Percentiles rank a stretch among this genome's conserved stretches.
Conservation (phyloP, 2,797 vertebrate genomes). For the Pangasius sanitwongsei region DNA sequence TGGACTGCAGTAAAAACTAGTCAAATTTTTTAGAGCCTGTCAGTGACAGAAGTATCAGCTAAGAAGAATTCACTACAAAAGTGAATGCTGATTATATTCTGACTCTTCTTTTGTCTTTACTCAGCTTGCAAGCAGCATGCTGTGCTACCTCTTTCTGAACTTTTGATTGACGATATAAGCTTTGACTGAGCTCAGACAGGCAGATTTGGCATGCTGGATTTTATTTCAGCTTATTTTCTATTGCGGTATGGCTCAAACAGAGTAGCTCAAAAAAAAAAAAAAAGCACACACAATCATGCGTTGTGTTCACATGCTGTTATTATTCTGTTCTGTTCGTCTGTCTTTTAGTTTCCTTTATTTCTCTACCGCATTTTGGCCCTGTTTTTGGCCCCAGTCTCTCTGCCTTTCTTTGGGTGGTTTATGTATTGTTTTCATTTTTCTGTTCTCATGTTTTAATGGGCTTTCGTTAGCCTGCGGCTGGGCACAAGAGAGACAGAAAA, state of each 20-base stretch:
- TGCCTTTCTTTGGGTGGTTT: slow-evolving; percentile 61
- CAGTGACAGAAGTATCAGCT: background rate
- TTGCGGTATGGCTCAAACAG: slow-evolving; percentile 35
- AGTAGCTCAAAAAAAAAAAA: slow-evolving; percentile 1
- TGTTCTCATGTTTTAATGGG: slow-evolving; percentile 70
- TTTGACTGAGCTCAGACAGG: slow-evolving; percentile 13
- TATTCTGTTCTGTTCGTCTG: slow-evolving; percentile 42
- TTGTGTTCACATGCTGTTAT: slow-evolving; percentile 43
- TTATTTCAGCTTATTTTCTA: slow-evolving; percentile 46
- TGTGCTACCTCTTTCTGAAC: slow-evolving; percentile 17
- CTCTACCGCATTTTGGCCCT: background rate
- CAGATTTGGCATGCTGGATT: slow-evolving; percentile 34
- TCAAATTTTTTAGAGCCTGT: background rate
- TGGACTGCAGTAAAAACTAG: background rate
- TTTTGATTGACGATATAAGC: slow-evolving; percentile 20
- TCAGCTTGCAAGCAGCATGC: background rate
- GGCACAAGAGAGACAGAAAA: slow-evolving; percentile 53
- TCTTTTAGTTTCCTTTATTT: slow-evolving; percentile 19
- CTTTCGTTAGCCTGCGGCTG: slow-evolving; percentile 71
- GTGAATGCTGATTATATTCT: background rate
- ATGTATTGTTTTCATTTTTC: slow-evolving; percentile 61
- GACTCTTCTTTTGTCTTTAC: background rate
- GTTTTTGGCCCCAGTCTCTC: slow-evolving; percentile 42
- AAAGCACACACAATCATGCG: slow-evolving; percentile 26
- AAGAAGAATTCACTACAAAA: background rate